Evolutionary conservation across 2,888 invertebrate species (phyloP), one percentile per base, ranked within the genome.

Genomic region (Ormyrus labotus): DNA sequence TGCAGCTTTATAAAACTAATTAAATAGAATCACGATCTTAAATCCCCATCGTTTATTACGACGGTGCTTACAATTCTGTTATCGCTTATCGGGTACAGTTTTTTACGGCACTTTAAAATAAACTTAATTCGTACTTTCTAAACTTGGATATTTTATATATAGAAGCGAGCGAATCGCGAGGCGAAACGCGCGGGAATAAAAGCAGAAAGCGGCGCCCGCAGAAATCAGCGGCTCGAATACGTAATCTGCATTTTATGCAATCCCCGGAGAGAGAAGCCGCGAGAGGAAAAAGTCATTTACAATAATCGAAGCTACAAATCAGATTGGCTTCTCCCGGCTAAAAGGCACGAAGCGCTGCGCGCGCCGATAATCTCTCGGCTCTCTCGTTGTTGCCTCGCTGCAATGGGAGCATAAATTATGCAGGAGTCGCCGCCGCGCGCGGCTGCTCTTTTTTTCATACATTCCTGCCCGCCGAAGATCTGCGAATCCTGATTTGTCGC

Each of bases 291-390:
- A 64, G 34, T 11, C 50, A 50, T 61, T 51, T 50, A 50, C 71
- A 71, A 51, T 61, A 71, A 61, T 50, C 60, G 61, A 61, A 48
- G 34, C n/a, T 13, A 5, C 34, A 11, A 47, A 58, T 48, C n/a
- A 9, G 9, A 57, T 45, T 55, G 34, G 19, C 53, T 19, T 19
- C 19, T 65, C 63, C 34, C 47, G 63, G 1, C 13, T 51, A 9
- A 9, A 19, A 5, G 34, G 34, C n/a, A 3, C 6, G 48, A 34
- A 34, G 48, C n/a, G n/a, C 47, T 2, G 7, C 34, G 6, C 50
- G 50, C 19, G 19, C 51, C 2, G 50, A 19, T 67, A 34, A 67
- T 67, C 65, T 67, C 65, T 67, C 65, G 64, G 48, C 48, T 47
- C 19, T 48, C 8, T 2, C 2, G 13, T 65, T 8, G 1, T 4